Conservation (phyloP, 1,140 invertebrate genomes). For the Sitobion miscanthi region DNA sequence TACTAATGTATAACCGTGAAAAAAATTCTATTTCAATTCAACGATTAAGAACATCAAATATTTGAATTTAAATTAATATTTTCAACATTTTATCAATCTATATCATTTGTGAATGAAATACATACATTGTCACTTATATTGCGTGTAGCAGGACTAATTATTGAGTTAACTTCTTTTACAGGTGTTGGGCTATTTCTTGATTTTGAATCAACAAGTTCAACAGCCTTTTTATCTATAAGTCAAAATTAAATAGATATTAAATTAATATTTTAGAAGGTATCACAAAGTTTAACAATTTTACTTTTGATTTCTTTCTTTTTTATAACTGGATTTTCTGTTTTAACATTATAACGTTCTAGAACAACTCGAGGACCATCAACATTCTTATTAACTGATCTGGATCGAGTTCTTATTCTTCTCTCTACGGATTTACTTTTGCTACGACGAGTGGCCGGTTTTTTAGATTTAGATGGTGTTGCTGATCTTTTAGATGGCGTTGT, state of each 20-base stretch:
- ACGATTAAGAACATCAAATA: too few species aligned
- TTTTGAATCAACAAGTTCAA: neutral
- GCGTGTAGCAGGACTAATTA: neutral
- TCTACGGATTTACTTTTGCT: slow-evolving; percentile 28
- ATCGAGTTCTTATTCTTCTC: neutral
- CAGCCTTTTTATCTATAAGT: neutral
- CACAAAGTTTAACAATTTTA: neutral
- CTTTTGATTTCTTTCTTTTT: neutral
- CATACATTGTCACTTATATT: neutral
- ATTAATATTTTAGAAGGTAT: neutral
- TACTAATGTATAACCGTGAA: too few species aligned
- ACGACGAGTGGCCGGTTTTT: neutral
- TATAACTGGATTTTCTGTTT: neutral
- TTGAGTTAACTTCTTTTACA: neutral
- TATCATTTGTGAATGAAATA: neutral
- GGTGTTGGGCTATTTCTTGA: neutral
- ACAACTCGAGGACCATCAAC: neutral
- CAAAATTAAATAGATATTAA: neutral
- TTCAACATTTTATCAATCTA: neutral
- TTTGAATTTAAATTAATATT: neutral
- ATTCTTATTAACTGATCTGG: neutral
- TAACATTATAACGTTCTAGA: neutral
- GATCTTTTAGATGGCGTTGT: neutral
- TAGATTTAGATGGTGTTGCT: neutral
- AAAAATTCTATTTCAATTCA: too few species aligned